Evolutionary conservation across 2,797 vertebrate species (phyloP), one percentile per base, ranked within the genome.

Genomic region (Pagetopsis macropterus): DNA sequence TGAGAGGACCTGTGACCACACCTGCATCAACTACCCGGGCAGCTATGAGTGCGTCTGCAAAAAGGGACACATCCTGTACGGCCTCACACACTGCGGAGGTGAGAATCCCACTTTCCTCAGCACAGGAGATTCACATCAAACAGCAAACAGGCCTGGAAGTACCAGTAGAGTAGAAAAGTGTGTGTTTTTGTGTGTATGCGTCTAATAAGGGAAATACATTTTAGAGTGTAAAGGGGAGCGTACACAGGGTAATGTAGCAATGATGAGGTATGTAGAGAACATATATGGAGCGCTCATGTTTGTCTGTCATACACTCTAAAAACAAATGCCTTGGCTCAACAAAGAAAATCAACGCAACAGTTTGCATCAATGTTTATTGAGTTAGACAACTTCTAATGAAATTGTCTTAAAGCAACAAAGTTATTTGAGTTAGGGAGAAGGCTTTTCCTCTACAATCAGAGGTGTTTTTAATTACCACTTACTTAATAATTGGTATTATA

Each of bases 81-180:
- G 97, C 52, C 93, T 96, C 37, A 97, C 97, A 0, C 98, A 99
- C 92, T 99, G 97, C 41, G 97, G 98, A 95, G 98, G 98, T 99
- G 68, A 90, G 88, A 11, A 2, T 71, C 46, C 16, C 1, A 40
- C n/a, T 3, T 27, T 27, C 31, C 10, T 13, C 1, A 5, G 23
- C 57, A 7, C 14, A 14, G 37, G 9, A 58, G 31, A 52, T 46
- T 52, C 10, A 27, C 4, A 3, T 14, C 31, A 60, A 66, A 73
- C 16, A 2, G 13, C 31, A 60, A 66, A 73, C 16, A 3, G 19
- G 15, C 40, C 62, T 19, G n/a, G 16, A 52, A 51, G 3, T 27
- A 27, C 54, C 17, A 23, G 23, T 23, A 41, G 40, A 33, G 59
- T n/a, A 23, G 10, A 44, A 44, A 15, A 60, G 66, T 44, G 43